These are phyloP conservation scores for Thripadectes ignobilis DNA, from an alignment of 2,797 vertebrate species.

Conservation along the genomic window DNA sequence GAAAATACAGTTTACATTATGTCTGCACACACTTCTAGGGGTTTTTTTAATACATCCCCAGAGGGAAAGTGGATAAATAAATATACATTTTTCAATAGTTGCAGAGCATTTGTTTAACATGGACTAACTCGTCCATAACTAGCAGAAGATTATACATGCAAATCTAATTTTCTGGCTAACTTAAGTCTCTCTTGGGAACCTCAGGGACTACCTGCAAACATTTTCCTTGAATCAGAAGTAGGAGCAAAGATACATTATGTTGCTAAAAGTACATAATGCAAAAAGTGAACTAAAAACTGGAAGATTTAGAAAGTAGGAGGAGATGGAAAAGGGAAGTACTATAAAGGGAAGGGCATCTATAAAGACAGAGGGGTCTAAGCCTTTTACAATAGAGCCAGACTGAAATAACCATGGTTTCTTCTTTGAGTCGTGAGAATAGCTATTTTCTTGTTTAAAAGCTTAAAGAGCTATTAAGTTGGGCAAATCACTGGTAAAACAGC, in stretches of 20 bases:
- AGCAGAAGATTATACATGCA: slow-evolving; percentile 3
- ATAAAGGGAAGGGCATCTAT: slow-evolving; percentile 66
- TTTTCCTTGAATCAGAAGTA: slow-evolving; percentile 6
- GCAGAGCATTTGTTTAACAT: slow-evolving; percentile 34
- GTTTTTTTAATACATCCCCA: not conserved
- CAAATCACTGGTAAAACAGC: slow-evolving; percentile 84
- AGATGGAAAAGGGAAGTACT: slow-evolving; percentile 67
- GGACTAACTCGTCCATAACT: slow-evolving; percentile 13
- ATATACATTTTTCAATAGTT: slow-evolving; percentile 2
- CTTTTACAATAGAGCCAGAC: slow-evolving; percentile 70
- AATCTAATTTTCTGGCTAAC: slow-evolving; percentile 54
- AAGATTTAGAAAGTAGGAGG: slow-evolving; percentile 47
- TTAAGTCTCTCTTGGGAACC: slow-evolving; percentile 46
- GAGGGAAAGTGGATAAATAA: slow-evolving; percentile 39
- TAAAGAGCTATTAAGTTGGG: slow-evolving; percentile 83
- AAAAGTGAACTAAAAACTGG: slow-evolving; percentile 49
- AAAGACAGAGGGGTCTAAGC: slow-evolving; percentile 69
- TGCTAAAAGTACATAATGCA: slow-evolving; percentile 57
- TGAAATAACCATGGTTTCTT: slow-evolving; percentile 72
- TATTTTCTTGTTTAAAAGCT: slow-evolving; percentile 83
- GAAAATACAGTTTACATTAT: slow-evolving; percentile 29
- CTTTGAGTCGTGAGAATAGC: slow-evolving; percentile 79
- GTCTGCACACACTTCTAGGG: not conserved
- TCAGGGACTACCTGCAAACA: slow-evolving; percentile 1
- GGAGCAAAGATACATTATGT: slow-evolving; percentile 27